Evolutionary conservation across 37 sponge, comb jelly and placozoan species (phyloP).

Genomic region (Cladorhizidae sp.): DNA sequence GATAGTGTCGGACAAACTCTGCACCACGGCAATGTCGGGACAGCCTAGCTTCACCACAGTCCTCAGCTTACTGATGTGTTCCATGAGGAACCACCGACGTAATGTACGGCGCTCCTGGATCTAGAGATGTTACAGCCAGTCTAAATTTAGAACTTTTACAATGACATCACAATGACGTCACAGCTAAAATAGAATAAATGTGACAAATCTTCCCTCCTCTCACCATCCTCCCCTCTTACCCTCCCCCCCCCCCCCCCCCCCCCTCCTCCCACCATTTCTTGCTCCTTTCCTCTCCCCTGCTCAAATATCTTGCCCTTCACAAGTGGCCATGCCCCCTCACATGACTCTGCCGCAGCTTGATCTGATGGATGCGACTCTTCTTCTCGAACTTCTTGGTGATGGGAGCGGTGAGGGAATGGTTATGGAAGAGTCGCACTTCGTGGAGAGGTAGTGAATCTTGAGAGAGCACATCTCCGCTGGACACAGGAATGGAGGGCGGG

Average conservation of each 20-base stretch:
- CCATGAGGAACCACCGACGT: slow-evolving; percentile 74
- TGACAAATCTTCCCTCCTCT: not conserved
- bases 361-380: slow-evolving; percentile 75
- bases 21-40: slow-evolving; percentile 54
- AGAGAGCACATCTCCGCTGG: slow-evolving; percentile 16
- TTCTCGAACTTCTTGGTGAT: slow-evolving; percentile 43
- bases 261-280: not conserved
- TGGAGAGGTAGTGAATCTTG: slow-evolving; percentile 43
- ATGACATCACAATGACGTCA: not conserved
- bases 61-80: slow-evolving; percentile 61
- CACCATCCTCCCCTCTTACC: not conserved
- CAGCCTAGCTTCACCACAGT: slow-evolving; percentile 81
- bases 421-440: slow-evolving; percentile 69
- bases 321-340: not conserved
- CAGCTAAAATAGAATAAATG: not conserved
- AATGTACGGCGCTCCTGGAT: slow-evolving; percentile 74
- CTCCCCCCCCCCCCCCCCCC: no score
- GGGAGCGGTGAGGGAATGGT: slow-evolving; percentile 63
- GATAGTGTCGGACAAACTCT: slow-evolving; percentile 64
- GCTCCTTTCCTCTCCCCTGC: not conserved
- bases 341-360: slow-evolving; percentile 51
- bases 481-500: slow-evolving; percentile 15
- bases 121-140: not conserved
- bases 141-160: not conserved
- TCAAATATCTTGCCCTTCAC: not conserved